These are phyloP conservation scores for Neomonachus schauinslandi DNA, from an alignment of 2,113 vertebrate genomes.

Conservation along the genomic window DNA sequence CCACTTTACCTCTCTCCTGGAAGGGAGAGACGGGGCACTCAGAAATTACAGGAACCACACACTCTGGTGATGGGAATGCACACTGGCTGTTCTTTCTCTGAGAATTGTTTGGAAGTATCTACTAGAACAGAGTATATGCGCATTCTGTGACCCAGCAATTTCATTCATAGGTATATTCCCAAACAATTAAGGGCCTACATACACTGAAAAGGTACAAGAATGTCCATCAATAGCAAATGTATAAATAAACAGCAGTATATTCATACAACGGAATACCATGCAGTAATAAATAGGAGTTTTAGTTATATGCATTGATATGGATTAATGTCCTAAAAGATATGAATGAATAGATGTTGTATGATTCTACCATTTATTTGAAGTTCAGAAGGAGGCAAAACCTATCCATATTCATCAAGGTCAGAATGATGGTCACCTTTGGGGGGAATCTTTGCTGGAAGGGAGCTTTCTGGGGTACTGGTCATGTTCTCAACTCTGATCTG, in stretches of 20 bases:
- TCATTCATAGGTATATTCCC: neutral
- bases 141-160: neutral
- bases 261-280: neutral
- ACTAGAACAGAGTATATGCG: too few relatives aligned
- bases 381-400: neutral
- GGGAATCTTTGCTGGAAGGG: too few relatives aligned
- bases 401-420: too few relatives aligned
- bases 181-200: neutral
- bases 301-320: neutral
- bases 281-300: neutral
- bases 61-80: neutral
- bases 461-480: neutral
- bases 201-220: neutral
- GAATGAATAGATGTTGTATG: neutral
- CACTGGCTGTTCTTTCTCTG: neutral
- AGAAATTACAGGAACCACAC: neutral
- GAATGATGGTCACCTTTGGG: neutral
- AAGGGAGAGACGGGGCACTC: neutral
- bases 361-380: neutral
- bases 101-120: neutral
- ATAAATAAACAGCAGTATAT: neutral
- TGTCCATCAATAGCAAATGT: neutral
- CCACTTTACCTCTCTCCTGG: accelerated
- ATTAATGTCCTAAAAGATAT: neutral
- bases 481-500: neutral